Conservation (phyloP, 2,113 vertebrate species). For the Microcebus tavaratra region DNA sequence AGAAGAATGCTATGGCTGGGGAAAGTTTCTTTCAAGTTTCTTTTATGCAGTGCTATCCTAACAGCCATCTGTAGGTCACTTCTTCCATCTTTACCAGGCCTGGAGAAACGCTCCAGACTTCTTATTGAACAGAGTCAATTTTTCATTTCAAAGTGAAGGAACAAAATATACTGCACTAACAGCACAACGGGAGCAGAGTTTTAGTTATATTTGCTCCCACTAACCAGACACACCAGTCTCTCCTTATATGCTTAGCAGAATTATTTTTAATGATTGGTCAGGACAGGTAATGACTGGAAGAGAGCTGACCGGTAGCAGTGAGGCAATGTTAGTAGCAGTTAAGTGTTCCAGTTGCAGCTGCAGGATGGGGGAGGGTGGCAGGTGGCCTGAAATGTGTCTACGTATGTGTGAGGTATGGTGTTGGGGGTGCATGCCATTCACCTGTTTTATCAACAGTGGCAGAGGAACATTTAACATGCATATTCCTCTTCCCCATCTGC, state of each 20-base stretch:
- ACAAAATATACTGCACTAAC: background rate
- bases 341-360: too few relatives aligned
- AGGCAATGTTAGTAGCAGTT: background rate
- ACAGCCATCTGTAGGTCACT: background rate
- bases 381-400: background rate
- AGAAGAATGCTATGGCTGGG: background rate
- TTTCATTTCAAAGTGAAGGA: background rate
- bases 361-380: background rate
- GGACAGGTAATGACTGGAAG: background rate
- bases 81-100: background rate
- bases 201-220: background rate
- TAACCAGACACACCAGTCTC: background rate
- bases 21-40: background rate
- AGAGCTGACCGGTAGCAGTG: rapidly evolving
- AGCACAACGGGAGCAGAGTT: background rate
- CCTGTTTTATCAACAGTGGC: background rate
- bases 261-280: background rate
- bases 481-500: background rate
- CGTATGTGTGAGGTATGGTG: too few relatives aligned
- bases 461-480: background rate
- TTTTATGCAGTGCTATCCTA: background rate
- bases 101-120: background rate
- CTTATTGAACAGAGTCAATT: background rate
- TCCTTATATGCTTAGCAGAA: background rate
- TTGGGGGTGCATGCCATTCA: rapidly evolving